phyloP scores from a whole-genome alignment of 2,888 invertebrate genomes.

The Napeogenes inachia region DNA sequence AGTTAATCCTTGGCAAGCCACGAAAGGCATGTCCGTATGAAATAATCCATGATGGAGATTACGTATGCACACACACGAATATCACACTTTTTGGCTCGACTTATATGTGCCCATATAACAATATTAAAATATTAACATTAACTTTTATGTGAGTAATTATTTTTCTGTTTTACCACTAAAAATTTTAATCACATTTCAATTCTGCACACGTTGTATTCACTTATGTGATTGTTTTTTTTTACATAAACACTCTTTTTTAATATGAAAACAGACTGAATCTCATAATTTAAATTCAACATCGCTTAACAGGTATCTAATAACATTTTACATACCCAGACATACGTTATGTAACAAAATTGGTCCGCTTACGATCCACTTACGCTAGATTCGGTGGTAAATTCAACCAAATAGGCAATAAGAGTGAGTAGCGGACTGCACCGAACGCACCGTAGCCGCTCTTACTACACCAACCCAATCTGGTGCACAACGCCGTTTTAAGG shows the following conservation, averaged over 20 bases:
- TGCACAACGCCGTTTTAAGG: slow-evolving; percentile 44
- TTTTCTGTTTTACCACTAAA: too few species aligned
- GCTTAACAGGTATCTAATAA: not conserved
- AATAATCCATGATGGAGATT: slow-evolving; percentile 45
- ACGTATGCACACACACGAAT: slow-evolving; percentile 36
- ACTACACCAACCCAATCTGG: slow-evolving; percentile 60
- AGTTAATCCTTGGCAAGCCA: slow-evolving; percentile 72
- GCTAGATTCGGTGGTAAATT: slow-evolving; percentile 54
- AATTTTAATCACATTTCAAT: too few species aligned
- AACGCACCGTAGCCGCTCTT: slow-evolving; percentile 58
- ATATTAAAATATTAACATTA: not conserved
- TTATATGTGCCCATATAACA: slow-evolving; percentile 7
- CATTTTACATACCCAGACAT: slow-evolving; percentile 12
- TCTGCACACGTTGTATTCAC: too few species aligned
- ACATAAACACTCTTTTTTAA: too few species aligned
- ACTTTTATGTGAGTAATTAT: too few species aligned
- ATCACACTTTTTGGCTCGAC: slow-evolving; percentile 30
- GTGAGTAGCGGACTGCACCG: slow-evolving; percentile 40
- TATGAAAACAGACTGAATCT: not conserved
- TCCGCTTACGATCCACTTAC: slow-evolving; percentile 38
- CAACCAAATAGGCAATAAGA: slow-evolving; percentile 54
- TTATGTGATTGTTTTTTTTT: too few species aligned
- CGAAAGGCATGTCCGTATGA: slow-evolving; percentile 62
- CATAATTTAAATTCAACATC: not conserved
- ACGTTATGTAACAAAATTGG: slow-evolving; percentile 35